Evolutionary conservation across 2,888 invertebrate genomes (phyloP), one percentile per base, ranked within the genome.

Genomic region (Ochropacha duplaris): DNA sequence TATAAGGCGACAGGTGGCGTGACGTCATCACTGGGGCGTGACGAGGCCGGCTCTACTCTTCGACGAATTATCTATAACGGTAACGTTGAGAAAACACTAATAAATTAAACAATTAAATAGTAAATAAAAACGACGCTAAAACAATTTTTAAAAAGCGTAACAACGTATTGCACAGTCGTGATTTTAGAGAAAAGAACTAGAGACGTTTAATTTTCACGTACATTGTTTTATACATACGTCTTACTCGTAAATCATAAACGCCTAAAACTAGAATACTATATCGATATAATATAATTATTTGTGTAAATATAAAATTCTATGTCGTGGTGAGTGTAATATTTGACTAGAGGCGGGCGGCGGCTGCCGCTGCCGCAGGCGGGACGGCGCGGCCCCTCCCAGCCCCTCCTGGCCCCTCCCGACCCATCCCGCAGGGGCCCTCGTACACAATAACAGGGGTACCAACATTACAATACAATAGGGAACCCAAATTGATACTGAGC

Each of bases 261-360:
- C 90, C 90, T 93, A 90, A 90, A 92, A 87, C 93, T 93, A 93
- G 90, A 92, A 92, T 92, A 93, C 88, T 92, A 91, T 91, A 90
- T 92, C 84, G 88, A 90, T 93, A 92, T 92, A 93, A 92, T 90
- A 86, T 89, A 88, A 89, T 90, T 90, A 88, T 93, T 88, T 92
- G 90, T 93, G 90, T 93, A 93, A 93, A 93, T 94, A 93, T 93
- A 92, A 90, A 91, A 88, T 87, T 91, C 92, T 93, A 93, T 92
- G 88, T 93, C 80, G 87, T 85, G 81, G 83, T 83, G 87, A 86
- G 85, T 87, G 88, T 87, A 91, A 93, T 89, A 93, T 93, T 93
- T 93, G 92, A 93, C 93, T 93, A 93, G 92, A 88, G 89, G 87
- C 86, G 86, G 82, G 84, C 85, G 85, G 84, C 82, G 86, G 74